Percentiles rank a stretch among this genome's conserved stretches.
phyloP scores from a whole-genome alignment of 2,888 invertebrate species.

The Priocnemis perturbator region DNA sequence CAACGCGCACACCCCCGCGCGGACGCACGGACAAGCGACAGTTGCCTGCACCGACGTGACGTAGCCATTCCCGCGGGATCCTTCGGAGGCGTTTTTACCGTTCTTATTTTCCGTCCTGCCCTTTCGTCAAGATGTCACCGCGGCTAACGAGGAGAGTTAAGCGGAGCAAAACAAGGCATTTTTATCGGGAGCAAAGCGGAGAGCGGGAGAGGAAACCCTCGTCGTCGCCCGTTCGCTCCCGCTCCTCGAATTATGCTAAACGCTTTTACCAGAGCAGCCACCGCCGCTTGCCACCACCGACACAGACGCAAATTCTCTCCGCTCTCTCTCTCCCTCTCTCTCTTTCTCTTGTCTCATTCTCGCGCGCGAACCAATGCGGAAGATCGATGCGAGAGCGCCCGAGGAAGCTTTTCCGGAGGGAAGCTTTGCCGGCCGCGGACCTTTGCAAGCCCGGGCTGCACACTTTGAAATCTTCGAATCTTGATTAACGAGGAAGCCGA shows the following conservation, averaged over 20 bases:
- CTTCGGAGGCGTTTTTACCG: conserved; percentile 40
- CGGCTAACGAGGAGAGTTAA: conserved; percentile 67
- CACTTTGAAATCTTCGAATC: background rate
- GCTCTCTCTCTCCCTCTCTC: conserved; percentile 1
- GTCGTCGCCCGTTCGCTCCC: conserved; percentile 27
- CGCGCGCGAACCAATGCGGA: background rate
- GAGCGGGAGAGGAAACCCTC: conserved; percentile 14
- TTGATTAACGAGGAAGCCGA: background rate
- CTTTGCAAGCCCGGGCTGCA: background rate
- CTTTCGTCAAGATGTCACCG: conserved; percentile 72
- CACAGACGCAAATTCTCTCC: conserved; percentile 1
- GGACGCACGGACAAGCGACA: no score
- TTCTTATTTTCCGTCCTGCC: conserved; percentile 59
- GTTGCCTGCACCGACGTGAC: no score
- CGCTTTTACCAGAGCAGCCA: conserved; percentile 53
- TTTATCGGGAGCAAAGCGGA: conserved; percentile 49
- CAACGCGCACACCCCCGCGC: no score
- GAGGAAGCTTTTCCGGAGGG: background rate
- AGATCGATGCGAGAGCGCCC: background rate
- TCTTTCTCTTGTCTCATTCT: background rate
- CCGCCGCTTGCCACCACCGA: conserved; percentile 5
- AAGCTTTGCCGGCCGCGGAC: background rate
- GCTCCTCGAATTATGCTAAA: conserved; percentile 67
- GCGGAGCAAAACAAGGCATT: conserved; percentile 61
- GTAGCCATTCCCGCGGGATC: conserved; percentile 36